Base-by-base conservation (phyloP, 2,888 invertebrate species). In the Agonopterix heracliana region DNA sequence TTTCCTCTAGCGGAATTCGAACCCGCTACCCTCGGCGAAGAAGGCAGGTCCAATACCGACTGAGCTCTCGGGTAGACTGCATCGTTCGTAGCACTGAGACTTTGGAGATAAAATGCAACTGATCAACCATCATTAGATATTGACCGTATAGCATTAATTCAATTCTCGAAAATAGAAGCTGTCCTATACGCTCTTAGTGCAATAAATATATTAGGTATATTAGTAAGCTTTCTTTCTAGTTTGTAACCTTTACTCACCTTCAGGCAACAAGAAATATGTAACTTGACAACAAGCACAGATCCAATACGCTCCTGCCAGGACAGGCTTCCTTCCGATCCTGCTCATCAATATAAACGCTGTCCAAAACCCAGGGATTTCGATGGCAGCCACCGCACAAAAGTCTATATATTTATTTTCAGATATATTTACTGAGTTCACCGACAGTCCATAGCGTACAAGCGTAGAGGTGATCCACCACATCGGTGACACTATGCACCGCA, bases 351-450 rank as follows among this genome's bases (percentile, higher is more conserved):
- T 66, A 46, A 90, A 90, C 0, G 92, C 91, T 38, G 90, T 60
- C 60, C 91, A 78, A 64, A 91, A 92, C 0, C 92, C 93, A 0
- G 94, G 94, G 48, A 94, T 90, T 70, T 94, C 94, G 2, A 91
- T 89, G 8, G 90, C 69, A 0, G 90, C 77, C 3, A 91, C 91
- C 14, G 90, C 73, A 49, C 92, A 87, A 63, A 92, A 93, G 74
- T 93, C 93, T 10, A 91, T 46, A 67, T 93, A 93, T 54, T 87
- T 87, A 64, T 93, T 91, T 3, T 92, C 92, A 0, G 90, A 89
- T 56, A 93, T 78, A n/a, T 90, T 88, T 0, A 92, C 91, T 0
- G 93, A 90, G 66, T 92, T 93, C 38, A 93, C 78, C 0, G 92
- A 91, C 44, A 93, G 68, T 0, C 93, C 93, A 59, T 92, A 93